These are phyloP conservation scores for Crenichthys baileyi DNA, from an alignment of 2,797 vertebrate species.

Conservation along the genomic window DNA sequence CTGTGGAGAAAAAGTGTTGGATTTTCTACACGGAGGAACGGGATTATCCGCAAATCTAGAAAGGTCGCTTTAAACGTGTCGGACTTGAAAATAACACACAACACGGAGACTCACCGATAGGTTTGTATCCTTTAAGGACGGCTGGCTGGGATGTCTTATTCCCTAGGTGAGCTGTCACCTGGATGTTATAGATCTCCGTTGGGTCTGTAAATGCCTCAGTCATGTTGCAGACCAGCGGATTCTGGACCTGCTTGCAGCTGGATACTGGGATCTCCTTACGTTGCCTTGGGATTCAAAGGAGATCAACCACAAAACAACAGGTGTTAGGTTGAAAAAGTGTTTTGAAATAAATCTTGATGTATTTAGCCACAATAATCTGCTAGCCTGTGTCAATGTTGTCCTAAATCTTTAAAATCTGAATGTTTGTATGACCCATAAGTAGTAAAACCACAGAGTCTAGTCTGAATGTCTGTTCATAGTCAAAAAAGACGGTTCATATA, in stretches of 20 bases:
- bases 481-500: too few relatives aligned
- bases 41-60: too few relatives aligned
- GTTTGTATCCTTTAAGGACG: rapidly evolving
- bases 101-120: constrained; percentile 46
- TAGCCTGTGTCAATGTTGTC: too few relatives aligned
- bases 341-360: too few relatives aligned
- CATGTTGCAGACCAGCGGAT: constrained; percentile 61
- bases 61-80: too few relatives aligned
- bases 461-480: too few relatives aligned
- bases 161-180: constrained; percentile 16
- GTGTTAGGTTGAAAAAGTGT: neutral
- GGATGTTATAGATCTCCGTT: rapidly evolving
- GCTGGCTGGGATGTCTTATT: neutral
- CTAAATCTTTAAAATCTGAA: too few relatives aligned
- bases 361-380: too few relatives aligned
- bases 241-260: constrained; percentile 46
- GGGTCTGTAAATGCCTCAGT: constrained; percentile 20
- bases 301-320: neutral
- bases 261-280: neutral
- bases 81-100: too few relatives aligned
- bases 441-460: too few relatives aligned
- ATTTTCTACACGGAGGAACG: too few relatives aligned
- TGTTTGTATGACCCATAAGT: too few relatives aligned
- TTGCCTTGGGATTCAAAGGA: neutral
- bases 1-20: neutral